phyloP scores from a whole-genome alignment of 2,888 invertebrate species.

The Andricus curvator region DNA sequence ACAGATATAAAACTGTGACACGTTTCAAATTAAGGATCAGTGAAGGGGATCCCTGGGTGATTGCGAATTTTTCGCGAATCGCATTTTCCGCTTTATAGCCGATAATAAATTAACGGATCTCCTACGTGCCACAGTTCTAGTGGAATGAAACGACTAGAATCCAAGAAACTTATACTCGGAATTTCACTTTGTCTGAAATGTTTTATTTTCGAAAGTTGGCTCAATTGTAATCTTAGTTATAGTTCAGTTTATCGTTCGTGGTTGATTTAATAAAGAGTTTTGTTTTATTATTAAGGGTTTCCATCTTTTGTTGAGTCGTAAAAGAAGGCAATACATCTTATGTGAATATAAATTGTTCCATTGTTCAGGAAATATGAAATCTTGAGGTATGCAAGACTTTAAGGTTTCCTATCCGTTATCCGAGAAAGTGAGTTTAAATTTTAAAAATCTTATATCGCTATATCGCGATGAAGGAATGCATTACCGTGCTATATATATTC shows the following conservation, averaged over 20 bases:
- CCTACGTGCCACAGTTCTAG: conserved; percentile 44
- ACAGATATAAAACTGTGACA: neutral
- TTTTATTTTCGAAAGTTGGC: neutral
- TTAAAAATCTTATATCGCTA: conserved; percentile 43
- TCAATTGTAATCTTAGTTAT: neutral
- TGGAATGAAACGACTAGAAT: neutral
- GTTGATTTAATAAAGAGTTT: neutral
- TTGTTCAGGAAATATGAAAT: neutral
- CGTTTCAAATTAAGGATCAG: neutral
- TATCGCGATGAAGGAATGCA: conserved; percentile 50
- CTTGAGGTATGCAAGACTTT: neutral
- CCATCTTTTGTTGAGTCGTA: neutral
- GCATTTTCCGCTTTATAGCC: conserved; percentile 48
- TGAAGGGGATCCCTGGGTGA: conserved; percentile 7
- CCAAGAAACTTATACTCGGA: neutral
- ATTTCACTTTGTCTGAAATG: neutral
- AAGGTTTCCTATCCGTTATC: conserved; percentile 10
- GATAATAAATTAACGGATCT: conserved; percentile 53
- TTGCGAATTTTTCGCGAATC: conserved; percentile 23
- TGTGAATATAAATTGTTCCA: neutral
- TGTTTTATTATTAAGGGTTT: neutral
- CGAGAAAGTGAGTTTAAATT: conserved; percentile 42
- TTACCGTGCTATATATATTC: conserved; percentile 66
- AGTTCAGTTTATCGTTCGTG: neutral
- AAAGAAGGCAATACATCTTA: neutral